Conservation (phyloP, 2,113 vertebrate species). For the Pica pica region DNA sequence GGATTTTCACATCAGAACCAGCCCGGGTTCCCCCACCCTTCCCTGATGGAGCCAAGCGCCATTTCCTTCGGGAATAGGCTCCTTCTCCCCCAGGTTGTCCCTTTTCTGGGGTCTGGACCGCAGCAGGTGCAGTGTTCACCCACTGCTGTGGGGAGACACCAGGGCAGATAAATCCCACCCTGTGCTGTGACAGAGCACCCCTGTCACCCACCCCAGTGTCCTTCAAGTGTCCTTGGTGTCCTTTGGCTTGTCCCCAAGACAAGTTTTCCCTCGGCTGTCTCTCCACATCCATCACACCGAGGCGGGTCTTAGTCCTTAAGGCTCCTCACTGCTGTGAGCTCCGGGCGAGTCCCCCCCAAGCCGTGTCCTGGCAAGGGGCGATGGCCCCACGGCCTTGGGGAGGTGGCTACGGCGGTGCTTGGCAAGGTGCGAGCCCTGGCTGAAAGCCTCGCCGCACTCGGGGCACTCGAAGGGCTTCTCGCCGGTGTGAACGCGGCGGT, state of each 20-base stretch:
- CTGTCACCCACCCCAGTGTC: neutral
- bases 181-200: neutral
- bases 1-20: neutral
- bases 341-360: rapidly evolving
- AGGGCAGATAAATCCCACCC: neutral
- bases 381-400: neutral
- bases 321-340: rapidly evolving
- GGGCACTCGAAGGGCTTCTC: slow-evolving; percentile 43
- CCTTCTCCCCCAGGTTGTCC: neutral
- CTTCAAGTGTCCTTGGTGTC: neutral
- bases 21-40: neutral
- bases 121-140: neutral
- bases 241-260: neutral
- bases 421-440: slow-evolving; percentile 37
- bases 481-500: neutral
- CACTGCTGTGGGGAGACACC: too few relatives aligned
- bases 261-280: rapidly evolving
- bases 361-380: neutral
- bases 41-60: rapidly evolving
- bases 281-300: rapidly evolving
- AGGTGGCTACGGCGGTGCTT: slow-evolving; percentile 53
- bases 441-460: slow-evolving; percentile 24
- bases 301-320: rapidly evolving
- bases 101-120: neutral
- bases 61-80: neutral